Evolutionary conservation across 2,113 vertebrate genomes (phyloP), one percentile per base, ranked within the genome.

Genomic region (Pedionomus torquatus): DNA sequence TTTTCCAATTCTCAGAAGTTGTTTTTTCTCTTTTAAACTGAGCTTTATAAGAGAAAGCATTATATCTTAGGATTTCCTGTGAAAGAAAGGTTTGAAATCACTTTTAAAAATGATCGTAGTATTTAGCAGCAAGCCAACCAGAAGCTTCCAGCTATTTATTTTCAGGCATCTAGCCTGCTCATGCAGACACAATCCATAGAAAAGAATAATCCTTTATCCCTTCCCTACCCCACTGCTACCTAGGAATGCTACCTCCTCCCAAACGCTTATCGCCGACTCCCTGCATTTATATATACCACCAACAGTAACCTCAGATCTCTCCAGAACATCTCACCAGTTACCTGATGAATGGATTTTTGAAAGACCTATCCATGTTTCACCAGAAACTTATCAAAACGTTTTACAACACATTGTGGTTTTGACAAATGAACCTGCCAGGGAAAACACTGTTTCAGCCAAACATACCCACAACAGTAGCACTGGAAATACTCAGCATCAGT

Each of bases 341-440:
- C 61, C 61, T 20, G n/a, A 54, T 35, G 16, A 63, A 91, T 26
- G 55, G 69, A 63, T 60, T 76, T 84, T 55, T 87, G 55, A 77
- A n/a, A 91, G 8, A 39, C 65, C 35, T 57, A 28, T 37, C 51
- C 44, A 21, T 9, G 6, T 88, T 65, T 35, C 78, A 60, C 41
- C 76, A 78, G 83, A 77, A 90, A 49, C 70, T 89, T 48, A 43
- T 35, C 86, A 81, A 81, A 89, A 77, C 5, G 0, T 84, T 95
- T 81, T 87, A 70, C 74, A 94, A 5, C 69, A 43, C 6, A 1
- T 64, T 79, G 61, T 71, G 23, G 4, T 68, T 91, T 89, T 94
- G 89, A 96, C 39, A 91, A 89, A 91, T 91, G 55, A 58, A 55
- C 57, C 84, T 82, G 80, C 61, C 93, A 89, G 54, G 51, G 35